Evolutionary conservation across 2,113 vertebrate genomes (phyloP), one percentile per base, ranked within the genome.

Genomic region (Caloenas nicobarica): DNA sequence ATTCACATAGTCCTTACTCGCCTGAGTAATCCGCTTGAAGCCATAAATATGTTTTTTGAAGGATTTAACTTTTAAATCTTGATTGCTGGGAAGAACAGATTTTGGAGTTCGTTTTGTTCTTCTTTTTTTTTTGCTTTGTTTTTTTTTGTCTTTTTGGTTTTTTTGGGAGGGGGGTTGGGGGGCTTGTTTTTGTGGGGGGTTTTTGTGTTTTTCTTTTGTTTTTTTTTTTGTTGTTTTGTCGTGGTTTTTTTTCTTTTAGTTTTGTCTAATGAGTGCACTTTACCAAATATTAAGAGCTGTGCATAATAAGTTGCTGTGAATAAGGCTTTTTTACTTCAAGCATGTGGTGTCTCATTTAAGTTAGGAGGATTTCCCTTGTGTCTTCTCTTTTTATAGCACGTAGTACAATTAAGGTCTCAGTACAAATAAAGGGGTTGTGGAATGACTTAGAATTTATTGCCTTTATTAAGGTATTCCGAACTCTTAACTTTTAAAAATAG

Each of bases 401-500:
- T 1, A 61, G 53, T 33, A 50, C 0, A 0, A 70, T 89, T 91
- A 94, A 92, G 60, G 58, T 85, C 54, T 76, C n/a, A 3, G 42
- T 46, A 44, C 21, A 81, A 89, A 84, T 88, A 62, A 80, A 91
- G 54, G 82, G 29, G 57, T 56, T 82, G 44, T 5, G 8, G 25
- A 31, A 13, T 72, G 17, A 76, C 61, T 93, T 78, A 65, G 40
- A 91, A 92, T 53, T 90, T 58, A 58, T 40, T 89, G 53, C 33
- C 81, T 93, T 83, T 86, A 77, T 64, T 93, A 71, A 93, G 90
- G 50, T 82, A 69, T 69, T 91, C 73, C 7, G 7, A 89, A 95
- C 71, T 86, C 61, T 44, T 44, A 91, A 81, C 82, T 91, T 95
- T 89, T 80, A 68, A 84, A 95, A 82, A 74, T 34, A 88, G 62